phyloP scores from a whole-genome alignment of 1,140 invertebrate genomes.

The Trichoplusia ni region DNA sequence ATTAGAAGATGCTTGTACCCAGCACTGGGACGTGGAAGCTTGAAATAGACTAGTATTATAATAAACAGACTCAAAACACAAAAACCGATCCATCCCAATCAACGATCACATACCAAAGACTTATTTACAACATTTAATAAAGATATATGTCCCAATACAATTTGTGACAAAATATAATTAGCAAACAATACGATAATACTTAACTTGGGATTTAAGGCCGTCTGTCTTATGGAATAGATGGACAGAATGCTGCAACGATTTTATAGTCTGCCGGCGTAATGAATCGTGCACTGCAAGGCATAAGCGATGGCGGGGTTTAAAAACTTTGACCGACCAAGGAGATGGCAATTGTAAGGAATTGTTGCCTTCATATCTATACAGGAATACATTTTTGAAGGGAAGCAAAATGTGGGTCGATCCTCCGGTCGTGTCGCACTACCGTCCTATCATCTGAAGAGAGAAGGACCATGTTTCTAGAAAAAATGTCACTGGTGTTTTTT shows the following conservation, averaged over 20 bases:
- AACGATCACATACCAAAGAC: not conserved
- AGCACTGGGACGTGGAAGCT: too few relatives aligned
- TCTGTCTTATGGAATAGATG: conserved; percentile 14
- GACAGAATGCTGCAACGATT: conserved; percentile 25
- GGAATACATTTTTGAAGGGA: too few relatives aligned
- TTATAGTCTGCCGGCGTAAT: conserved; percentile 35
- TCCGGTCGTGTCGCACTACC: too few relatives aligned
- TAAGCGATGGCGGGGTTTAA: not conserved
- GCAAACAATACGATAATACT: conserved; percentile 19
- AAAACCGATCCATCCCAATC: too few relatives aligned
- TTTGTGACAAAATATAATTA: conserved; percentile 32
- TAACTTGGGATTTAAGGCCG: conserved; percentile 1
- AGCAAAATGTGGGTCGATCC: too few relatives aligned
- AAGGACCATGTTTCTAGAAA: too few relatives aligned
- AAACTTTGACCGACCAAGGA: not conserved
- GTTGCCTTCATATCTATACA: too few relatives aligned
- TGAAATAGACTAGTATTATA: too few relatives aligned
- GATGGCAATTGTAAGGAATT: not conserved
- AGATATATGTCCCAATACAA: conserved; percentile 15
- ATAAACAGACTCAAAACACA: too few relatives aligned
- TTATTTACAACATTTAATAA: not conserved
- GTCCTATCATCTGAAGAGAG: too few relatives aligned
- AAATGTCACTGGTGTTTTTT: too few relatives aligned
- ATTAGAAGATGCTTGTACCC: too few relatives aligned
- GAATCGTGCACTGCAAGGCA: conserved; percentile 14